phyloP scores from a whole-genome alignment of 92 coral and sea anemone genomes.

The Bergia sp. region DNA sequence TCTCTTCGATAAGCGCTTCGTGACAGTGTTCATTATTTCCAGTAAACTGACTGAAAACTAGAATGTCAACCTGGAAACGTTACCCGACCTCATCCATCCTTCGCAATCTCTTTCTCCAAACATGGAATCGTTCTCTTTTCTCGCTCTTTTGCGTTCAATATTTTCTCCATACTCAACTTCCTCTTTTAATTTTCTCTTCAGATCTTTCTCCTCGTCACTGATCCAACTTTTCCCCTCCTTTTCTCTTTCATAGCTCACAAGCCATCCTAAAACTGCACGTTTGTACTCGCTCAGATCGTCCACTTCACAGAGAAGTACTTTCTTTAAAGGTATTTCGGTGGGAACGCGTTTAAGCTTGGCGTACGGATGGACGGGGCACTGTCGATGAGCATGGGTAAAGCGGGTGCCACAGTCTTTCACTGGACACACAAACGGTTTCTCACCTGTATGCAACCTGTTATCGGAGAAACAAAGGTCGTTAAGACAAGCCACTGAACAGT shows the following conservation, averaged over 20 bases:
- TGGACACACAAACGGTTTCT: slow-evolving; percentile 61
- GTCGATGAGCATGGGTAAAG: slow-evolving; percentile 67
- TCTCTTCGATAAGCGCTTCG: neutral
- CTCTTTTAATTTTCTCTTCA: slow-evolving; percentile 39
- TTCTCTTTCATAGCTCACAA: slow-evolving; percentile 60
- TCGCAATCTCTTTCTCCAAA: neutral
- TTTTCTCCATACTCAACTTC: slow-evolving; percentile 25
- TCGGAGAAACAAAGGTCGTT: neutral
- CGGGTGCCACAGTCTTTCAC: slow-evolving; percentile 57
- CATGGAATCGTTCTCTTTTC: neutral
- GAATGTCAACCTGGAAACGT: slow-evolving; percentile 3
- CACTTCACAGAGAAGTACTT: slow-evolving; percentile 57
- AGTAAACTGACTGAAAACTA: slow-evolving; percentile 4
- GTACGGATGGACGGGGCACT: slow-evolving; percentile 64
- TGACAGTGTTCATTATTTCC: neutral
- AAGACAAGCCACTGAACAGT: neutral
- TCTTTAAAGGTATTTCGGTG: slow-evolving; percentile 62
- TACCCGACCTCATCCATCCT: slow-evolving; percentile 7
- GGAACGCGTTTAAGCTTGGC: slow-evolving; percentile 59
- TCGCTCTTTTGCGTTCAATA: slow-evolving; percentile 23
- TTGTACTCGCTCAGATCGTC: slow-evolving; percentile 55
- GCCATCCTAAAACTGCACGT: slow-evolving; percentile 56
- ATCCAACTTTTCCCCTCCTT: slow-evolving; percentile 55
- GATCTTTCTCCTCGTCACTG: slow-evolving; percentile 40
- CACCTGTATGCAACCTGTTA: slow-evolving; percentile 56